Conservation (phyloP, 2,888 invertebrate genomes). For the Carterocephalus palaemon region DNA sequence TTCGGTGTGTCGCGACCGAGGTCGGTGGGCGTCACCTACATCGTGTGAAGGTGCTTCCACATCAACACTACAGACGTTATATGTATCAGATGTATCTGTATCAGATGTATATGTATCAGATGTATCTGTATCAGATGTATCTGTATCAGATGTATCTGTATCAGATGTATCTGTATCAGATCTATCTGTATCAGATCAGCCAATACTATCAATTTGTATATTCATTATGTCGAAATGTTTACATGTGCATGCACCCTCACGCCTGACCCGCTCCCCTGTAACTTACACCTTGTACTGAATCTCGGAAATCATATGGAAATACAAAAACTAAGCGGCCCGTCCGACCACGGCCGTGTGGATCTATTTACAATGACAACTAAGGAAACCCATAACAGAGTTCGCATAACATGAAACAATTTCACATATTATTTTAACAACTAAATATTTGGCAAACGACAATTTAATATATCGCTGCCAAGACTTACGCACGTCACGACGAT, state of each 20-base stretch:
- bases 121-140: too few species aligned
- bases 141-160: too few species aligned
- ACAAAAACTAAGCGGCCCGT: constrained; percentile 36
- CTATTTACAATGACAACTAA: constrained; percentile 67
- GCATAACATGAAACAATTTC: constrained; percentile 44
- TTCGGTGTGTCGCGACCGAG: constrained; percentile 25
- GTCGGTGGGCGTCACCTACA: constrained; percentile 25
- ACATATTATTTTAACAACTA: constrained; percentile 57
- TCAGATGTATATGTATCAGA: too few species aligned
- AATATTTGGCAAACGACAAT: constrained; percentile 68
- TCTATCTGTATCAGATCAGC: too few species aligned
- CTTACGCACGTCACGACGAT: constrained; percentile 2
- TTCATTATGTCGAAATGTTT: too few species aligned
- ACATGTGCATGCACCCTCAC: too few species aligned
- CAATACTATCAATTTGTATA: too few species aligned
- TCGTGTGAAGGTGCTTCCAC: constrained; percentile 6
- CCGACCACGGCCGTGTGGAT: constrained; percentile 43
- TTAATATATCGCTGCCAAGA: constrained; percentile 8
- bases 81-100: too few species aligned
- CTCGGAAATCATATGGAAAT: constrained; percentile 13
- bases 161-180: too few species aligned
- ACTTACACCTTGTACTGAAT: constrained; percentile 6
- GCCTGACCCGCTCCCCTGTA: too few species aligned
- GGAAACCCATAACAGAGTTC: constrained; percentile 49
- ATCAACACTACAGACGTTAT: constrained; percentile 5